Evolutionary conservation across 2,113 vertebrate genomes (phyloP), one percentile per base, ranked within the genome.

Genomic region (Mustela nigripes): DNA sequence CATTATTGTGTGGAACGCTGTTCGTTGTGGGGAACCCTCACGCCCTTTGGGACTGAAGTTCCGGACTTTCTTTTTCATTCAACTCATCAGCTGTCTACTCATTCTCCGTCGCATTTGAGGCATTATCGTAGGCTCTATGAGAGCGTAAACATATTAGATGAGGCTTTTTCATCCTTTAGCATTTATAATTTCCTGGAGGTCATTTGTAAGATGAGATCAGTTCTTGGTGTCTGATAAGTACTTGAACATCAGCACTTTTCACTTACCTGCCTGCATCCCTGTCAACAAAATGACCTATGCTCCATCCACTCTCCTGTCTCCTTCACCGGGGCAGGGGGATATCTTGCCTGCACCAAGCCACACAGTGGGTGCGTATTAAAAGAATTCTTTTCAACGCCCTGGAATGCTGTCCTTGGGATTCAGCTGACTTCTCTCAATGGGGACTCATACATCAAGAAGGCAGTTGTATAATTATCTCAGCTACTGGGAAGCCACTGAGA

Each of bases 381-480:
- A 74, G 63, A 94, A 88, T 92, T 69, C 60, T 96, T 93, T 91
- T 56, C 48, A 84, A 11, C 0, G 15, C 39, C 31, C 22, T 73
- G 48, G 84, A 97, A 85, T 79, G 89, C 89, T 85, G 50, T 95
- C 86, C 45, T 92, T 69, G 86, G 93, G 95, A 33, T 97, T 39
- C 73, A 83, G 81, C 91, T n/a, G 63, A 65, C 88, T 91, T 87
- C 24, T 76, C 73, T 89, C 85, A 60, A 4, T 81, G 81, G 85
- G 39, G 36, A 48, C 71, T 65, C 90, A 6, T 62, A 78, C 53
- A 86, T 97, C 78, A 69, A 63, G 88, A 91, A 56, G 79, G 33
- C 67, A 45, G 67, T 31, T 5, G 19, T 97, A 4, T 87, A 92
- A 92, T 94, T 95, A 91, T 84, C 97, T 86, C 65, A 76, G 85